These are phyloP conservation scores for Portunus trituberculatus DNA, from an alignment of 1,140 invertebrate genomes.

Conservation along the genomic window DNA sequence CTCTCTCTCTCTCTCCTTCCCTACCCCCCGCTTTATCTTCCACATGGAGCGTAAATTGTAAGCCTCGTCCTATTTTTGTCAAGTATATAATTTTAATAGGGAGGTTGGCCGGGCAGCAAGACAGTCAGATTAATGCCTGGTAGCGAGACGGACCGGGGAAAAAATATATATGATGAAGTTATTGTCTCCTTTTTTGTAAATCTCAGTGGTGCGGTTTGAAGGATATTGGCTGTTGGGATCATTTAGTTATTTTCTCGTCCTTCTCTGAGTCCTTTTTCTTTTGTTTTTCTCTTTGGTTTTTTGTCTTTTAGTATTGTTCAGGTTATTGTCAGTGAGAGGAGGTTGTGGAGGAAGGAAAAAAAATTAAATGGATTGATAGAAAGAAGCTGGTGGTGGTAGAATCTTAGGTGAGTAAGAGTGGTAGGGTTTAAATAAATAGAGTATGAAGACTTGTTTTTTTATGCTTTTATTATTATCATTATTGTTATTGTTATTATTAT, in stretches of 20 bases:
- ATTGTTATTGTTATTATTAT: too few species aligned
- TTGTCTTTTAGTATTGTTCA: neutral
- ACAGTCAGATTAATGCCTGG: neutral
- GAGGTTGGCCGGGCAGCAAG: neutral
- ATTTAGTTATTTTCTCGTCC: neutral
- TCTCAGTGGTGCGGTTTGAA: neutral
- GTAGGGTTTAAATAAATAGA: too few species aligned
- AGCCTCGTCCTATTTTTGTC: neutral
- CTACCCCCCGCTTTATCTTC: neutral
- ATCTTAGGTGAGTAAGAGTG: too few species aligned
- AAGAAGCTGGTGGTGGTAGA: too few species aligned
- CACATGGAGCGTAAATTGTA: neutral
- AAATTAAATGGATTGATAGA: neutral
- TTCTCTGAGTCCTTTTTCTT: too few species aligned
- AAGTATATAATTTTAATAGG: neutral
- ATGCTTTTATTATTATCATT: too few species aligned
- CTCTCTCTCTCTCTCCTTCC: neutral
- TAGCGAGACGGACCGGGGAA: neutral
- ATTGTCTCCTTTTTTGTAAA: neutral
- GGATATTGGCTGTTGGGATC: neutral
- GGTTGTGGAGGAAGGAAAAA: neutral
- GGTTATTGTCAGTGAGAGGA: neutral
- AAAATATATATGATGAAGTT: slow-evolving; percentile 5
- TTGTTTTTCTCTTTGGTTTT: too few species aligned
- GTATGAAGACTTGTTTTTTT: too few species aligned